Conservation (phyloP, 2,797 vertebrate species). For the Anguilla obscura region DNA sequence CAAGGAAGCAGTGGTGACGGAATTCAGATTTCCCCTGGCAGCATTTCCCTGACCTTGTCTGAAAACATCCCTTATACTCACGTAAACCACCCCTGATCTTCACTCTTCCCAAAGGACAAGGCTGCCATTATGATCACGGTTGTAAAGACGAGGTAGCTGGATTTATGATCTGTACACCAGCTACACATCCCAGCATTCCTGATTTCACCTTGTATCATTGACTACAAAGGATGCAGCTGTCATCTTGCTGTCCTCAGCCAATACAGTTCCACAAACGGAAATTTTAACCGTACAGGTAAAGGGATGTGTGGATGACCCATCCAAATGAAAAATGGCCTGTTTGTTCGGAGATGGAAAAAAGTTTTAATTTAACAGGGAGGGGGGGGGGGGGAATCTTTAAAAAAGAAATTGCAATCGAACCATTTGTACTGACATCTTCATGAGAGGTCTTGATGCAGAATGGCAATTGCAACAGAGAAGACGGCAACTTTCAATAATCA, state of each 20-base stretch:
- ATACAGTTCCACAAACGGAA: slow-evolving; percentile 37
- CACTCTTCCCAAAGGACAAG: slow-evolving; percentile 48
- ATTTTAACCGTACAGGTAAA: not conserved
- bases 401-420: slow-evolving; percentile 15
- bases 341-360: not conserved
- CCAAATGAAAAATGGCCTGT: not conserved
- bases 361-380: not conserved
- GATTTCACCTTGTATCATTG: slow-evolving; percentile 38
- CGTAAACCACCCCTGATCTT: slow-evolving; percentile 41
- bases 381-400: not conserved
- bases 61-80: slow-evolving; percentile 61
- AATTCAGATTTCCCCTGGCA: slow-evolving; percentile 69
- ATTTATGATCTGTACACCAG: slow-evolving; percentile 34
- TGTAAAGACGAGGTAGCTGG: slow-evolving; percentile 25
- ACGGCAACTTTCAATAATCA: slow-evolving; percentile 40
- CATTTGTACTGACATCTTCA: slow-evolving; percentile 30
- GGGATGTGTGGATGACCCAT: slow-evolving; percentile 10
- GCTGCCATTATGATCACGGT: slow-evolving; percentile 46
- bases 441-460: slow-evolving; percentile 26
- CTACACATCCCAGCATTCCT: slow-evolving; percentile 34
- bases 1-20: slow-evolving; percentile 59
- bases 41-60: slow-evolving; percentile 68
- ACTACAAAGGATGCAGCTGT: slow-evolving; percentile 26
- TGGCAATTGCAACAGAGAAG: slow-evolving; percentile 30
- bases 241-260: slow-evolving; percentile 48